Base-by-base conservation (phyloP, 2,113 vertebrate genomes). In the Eptesicus fuscus region DNA sequence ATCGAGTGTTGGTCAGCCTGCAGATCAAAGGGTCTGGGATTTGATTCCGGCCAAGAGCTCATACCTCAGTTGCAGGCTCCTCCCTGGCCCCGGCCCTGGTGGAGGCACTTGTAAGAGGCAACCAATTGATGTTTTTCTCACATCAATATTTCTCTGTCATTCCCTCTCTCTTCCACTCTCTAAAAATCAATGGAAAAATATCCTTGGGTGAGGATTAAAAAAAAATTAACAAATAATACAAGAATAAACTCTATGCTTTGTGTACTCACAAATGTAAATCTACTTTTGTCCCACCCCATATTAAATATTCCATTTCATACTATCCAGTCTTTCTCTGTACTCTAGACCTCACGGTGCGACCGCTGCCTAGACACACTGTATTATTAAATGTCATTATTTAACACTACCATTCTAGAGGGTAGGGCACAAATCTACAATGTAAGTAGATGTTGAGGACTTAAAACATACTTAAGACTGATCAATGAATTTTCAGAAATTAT, bases 341-440 rank as follows among this genome's bases (percentile, higher is more conserved):
- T 49, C 25, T 59, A 79, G 23, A 61, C 23, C 56, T 59, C 56
- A 59, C 3, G 2, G 56, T 59, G 56, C 1, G 23, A 25, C 53
- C 53, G 56, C 59, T 61, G 25, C 59, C 23, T 28, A 61, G 23
- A 61, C 59, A 61, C 44, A 70, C 0, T 63, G 11, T 25, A 47
- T 69, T 69, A 71, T 76, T 37, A 95, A 77, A 42, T 77, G 59
- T 61, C 10, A 61, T 40, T 86, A 69, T 44, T 83, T 76, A 73
- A 22, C 77, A 84, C 28, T 82, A 70, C 5, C 59, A 13, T 63
- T 18, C 51, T 56, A 84, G 18, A 92, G 35, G 16, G 9, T 8
- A 93, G n/a, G 44, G 53, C 13, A 94, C 11, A 89, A 74, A 92
- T 87, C 74, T 93, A 86, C 28, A 89, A 87, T 14, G 28, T 59